Base-by-base conservation (phyloP, 2,113 vertebrate species). In the Petromus typicus region DNA sequence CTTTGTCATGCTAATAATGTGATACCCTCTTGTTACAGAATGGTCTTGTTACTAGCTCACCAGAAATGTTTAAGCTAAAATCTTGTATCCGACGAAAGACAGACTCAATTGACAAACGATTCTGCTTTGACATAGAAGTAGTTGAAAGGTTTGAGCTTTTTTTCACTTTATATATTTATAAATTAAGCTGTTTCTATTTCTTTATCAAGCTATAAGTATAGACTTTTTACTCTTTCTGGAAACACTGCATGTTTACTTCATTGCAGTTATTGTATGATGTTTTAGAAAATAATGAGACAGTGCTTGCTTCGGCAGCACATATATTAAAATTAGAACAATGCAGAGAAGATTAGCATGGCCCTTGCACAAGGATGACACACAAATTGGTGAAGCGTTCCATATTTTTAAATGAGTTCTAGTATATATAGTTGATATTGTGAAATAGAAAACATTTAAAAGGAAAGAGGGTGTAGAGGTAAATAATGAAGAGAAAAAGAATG, bases 101-200 rank as follows among this genome's bases (percentile, higher is more conserved):
- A 0, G 99, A 99, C 97, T 99, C 99, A 80, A 99, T 99, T 95
- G 99, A 99, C 98, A 99, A 99, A 86, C 99, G 99, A 37, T 99
- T 99, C 98, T 99, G 99, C 98, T 99, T 99, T 0, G 99, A 99
- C 97, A 99, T 99, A 40, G 99, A 99, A 99, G 99, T 99, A 20
- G 98, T 99, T 56, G 99, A 99, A 98, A 99, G 99, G 99, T 99
- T 97, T 98, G 99, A 71, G 8, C 59, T 94, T 95, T 80, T 93
- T 95, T 96, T 93, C 20, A 0, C 0, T 92, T 95, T 17, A 34
- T 83, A 16, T 67, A 69, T 89, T 7, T 81, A 79, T 83, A 51
- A 75, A 13, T 25, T 85, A 30, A 84, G 66, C 17, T 87, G 48
- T 73, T 59, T 80, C 43, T 54, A 0, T 75, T 91, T 88, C 37